Evolutionary conservation across 2,888 invertebrate genomes (phyloP), one percentile per base, ranked within the genome.

Genomic region (Apamea epomidion): DNA sequence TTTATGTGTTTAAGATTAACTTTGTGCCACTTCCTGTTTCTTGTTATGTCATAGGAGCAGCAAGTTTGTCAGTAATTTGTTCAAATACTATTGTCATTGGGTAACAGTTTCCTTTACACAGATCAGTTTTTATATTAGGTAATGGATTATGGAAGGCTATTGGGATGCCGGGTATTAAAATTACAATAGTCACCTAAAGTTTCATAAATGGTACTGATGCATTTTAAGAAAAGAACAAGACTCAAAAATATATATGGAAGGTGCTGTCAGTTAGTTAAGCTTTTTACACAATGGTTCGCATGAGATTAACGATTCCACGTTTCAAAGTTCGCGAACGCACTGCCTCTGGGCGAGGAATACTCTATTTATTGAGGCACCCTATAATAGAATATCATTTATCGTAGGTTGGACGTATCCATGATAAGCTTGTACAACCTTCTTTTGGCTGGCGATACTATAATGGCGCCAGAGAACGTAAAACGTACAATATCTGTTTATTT

Each of bases 1-100:
- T 83, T 87, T 85, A 82, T 88, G 87, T 86, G 82, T 88, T 80
- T 83, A 83, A 87, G 84, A 88, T 89, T 89, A 87, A 87, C 78
- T 85, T 85, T 84, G 83, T 80, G 54, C 77, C n/a, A 87, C 83
- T 90, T 91, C 87, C 90, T 88, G 85, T 86, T 88, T 74, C 69
- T 58, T 75, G 64, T 92, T 90, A 91, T 88, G 87, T 90, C 90
- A 91, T 78, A 58, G 29, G 32, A 60, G 76, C 78, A 67, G 51
- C 67, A 81, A 85, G 81, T 87, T 89, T 86, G 82, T 90, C 87
- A 48, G 48, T 48, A n/a, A n/a, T 45, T 68, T 45, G 16, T 42
- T 45, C 29, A 69, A 45, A 70, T 32, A 25, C 32, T 32, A 71
- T 51, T 71, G n/a, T 18, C n/a, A 70, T 25, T 21, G 10, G n/a